Evolutionary conservation across 2,113 vertebrate genomes (phyloP), one percentile per base, ranked within the genome.

Genomic region (Bufo gargarizans): DNA sequence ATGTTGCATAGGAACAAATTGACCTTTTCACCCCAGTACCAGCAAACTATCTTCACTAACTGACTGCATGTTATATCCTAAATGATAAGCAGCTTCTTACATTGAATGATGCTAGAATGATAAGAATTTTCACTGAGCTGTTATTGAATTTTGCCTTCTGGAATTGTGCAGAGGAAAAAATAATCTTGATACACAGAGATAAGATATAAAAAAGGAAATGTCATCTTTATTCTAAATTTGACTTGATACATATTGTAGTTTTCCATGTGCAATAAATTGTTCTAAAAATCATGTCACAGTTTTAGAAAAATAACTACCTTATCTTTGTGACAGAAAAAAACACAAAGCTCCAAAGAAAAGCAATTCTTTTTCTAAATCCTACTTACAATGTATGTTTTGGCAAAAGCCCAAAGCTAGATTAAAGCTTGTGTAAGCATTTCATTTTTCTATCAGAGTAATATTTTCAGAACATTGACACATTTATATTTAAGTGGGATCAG

Each of bases 401-500:
- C 82, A 89, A 45, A 84, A 61, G 20, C 82, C 82, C 82, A 89
- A 74, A 77, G 76, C 47, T 58, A 84, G 87, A 89, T 89, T 89
- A 89, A 77, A 89, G 81, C 87, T 89, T 83, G 82, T 84, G 81
- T 89, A 89, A 84, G 81, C 82, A 89, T 89, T 89, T 89, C 81
- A 89, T 89, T 89, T 89, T 89, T 89, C 87, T 89, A 84, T 89
- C 80, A 89, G 56, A 84, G 87, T 84, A 84, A 89, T 89, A 89
- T 89, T 89, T 89, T 84, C 87, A 89, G 87, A 89, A 89, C 87
- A 89, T 78, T 84, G 87, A 72, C 82, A 89, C 72, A 89, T 89
- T 89, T 89, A 89, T 89, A 84, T 89, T 69, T 89, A 89, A 89
- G 87, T 89, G 81, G 87, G 87, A 89, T 89, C 87, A 89, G 87